These are phyloP conservation scores for Agriopis marginaria DNA, from an alignment of 2,888 invertebrate genomes.

Conservation along the genomic window DNA sequence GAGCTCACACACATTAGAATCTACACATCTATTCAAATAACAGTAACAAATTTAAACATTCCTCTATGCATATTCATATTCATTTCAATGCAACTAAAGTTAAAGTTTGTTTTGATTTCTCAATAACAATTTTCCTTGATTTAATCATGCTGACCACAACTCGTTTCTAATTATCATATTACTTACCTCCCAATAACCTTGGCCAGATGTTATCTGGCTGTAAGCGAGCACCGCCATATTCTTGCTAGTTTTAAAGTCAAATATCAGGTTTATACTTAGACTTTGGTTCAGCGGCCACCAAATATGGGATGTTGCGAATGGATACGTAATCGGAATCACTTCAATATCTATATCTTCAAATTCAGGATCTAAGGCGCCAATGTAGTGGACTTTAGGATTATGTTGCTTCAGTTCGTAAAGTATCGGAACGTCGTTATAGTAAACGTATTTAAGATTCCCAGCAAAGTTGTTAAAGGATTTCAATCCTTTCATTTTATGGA, in stretches of 20 bases:
- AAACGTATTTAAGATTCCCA: constrained; percentile 96
- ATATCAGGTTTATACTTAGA: constrained; percentile 91
- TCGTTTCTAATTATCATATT: constrained; percentile 40
- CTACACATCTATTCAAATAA: background rate
- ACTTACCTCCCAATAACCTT: constrained; percentile 95
- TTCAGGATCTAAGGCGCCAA: constrained; percentile 92
- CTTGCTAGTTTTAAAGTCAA: constrained; percentile 95
- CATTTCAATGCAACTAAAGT: constrained; percentile 26
- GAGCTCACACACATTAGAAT: background rate
- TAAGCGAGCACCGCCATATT: constrained; percentile 94
- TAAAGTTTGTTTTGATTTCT: constrained; percentile 34
- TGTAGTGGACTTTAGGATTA: constrained; percentile 94
- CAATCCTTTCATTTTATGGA: constrained; percentile 93
- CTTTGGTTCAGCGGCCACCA: constrained; percentile 94
- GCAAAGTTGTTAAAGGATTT: constrained; percentile 94
- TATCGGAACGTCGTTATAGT: constrained; percentile 96
- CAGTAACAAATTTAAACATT: constrained; percentile 8
- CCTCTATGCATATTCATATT: constrained; percentile 21
- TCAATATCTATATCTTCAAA: constrained; percentile 94
- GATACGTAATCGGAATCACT: constrained; percentile 96
- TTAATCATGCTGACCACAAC: constrained; percentile 39
- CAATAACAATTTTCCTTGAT: constrained; percentile 42
- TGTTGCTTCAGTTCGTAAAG: constrained; percentile 94
- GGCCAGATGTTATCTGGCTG: constrained; percentile 91
- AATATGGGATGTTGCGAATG: constrained; percentile 95